A percentile compares a stretch with the other conserved stretches of the same genome.
Conservation (phyloP, 1,140 invertebrate species). For the Drosophila cardini region DNA sequence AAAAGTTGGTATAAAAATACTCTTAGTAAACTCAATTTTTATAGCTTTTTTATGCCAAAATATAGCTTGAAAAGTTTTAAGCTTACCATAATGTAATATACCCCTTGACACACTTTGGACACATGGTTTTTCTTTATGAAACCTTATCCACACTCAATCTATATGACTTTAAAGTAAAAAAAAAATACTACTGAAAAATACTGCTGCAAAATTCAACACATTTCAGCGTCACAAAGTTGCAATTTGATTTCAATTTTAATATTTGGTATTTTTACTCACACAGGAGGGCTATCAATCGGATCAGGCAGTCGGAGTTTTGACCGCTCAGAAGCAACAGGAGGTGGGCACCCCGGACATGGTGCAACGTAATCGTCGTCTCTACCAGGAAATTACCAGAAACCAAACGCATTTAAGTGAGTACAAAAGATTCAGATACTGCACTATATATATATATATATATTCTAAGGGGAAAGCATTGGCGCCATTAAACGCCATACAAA, state of each 20-base stretch:
- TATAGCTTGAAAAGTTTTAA: no score
- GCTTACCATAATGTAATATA: no score
- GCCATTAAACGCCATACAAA: constrained; percentile 56
- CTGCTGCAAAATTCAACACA: constrained; percentile 16
- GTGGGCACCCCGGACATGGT: constrained; percentile 46
- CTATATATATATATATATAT: no score
- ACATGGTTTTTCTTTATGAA: constrained; percentile 20
- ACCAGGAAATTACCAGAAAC: constrained; percentile 26
- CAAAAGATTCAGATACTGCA: not conserved
- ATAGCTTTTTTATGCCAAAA: not conserved
- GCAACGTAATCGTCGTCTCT: constrained; percentile 26
- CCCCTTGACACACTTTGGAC: not conserved
- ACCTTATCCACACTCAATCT: constrained; percentile 10
- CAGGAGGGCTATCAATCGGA: constrained; percentile 60
- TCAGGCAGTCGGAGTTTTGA: constrained; percentile 54
- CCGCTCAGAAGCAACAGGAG: constrained; percentile 53
- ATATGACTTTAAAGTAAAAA: constrained; percentile 34
- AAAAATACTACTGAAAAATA: not conserved
- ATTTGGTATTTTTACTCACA: constrained; percentile 1
- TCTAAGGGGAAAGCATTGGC: constrained; percentile 25
- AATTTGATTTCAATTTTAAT: constrained; percentile 34
- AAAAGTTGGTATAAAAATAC: no score
- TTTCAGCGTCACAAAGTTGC: constrained; percentile 9
- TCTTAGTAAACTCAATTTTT: no score
- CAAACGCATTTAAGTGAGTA: constrained; percentile 61